These are phyloP conservation scores for Argyrosomus regius DNA, from an alignment of 2,797 vertebrate genomes.

Conservation along the genomic window DNA sequence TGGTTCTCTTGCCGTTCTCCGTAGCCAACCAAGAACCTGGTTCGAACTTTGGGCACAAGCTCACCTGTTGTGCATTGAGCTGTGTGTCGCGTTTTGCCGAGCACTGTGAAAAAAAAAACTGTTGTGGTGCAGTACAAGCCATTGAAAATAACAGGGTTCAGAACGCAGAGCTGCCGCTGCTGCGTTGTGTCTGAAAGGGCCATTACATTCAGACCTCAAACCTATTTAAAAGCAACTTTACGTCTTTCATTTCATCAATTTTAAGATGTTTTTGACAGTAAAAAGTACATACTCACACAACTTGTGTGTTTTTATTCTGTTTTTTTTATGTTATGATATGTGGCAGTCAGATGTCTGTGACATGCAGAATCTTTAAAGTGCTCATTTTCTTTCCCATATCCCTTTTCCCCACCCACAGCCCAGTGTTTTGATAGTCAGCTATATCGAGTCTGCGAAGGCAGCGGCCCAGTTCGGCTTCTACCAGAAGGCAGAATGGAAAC, in stretches of 20 bases:
- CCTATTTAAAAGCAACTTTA: not conserved
- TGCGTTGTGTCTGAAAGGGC: too few species aligned
- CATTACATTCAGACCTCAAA: not conserved
- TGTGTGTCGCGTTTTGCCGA: too few species aligned
- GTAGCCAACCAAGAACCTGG: too few species aligned
- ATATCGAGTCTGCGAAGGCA: conserved; percentile 94
- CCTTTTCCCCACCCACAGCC: conserved; percentile 84
- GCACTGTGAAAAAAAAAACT: too few species aligned
- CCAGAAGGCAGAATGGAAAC: conserved; percentile 94
- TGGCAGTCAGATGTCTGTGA: conserved; percentile 12
- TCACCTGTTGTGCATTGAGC: too few species aligned
- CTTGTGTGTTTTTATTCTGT: not conserved
- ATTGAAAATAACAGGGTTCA: too few species aligned
- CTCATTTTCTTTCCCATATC: conserved; percentile 52
- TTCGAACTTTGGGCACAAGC: too few species aligned
- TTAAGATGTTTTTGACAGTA: not conserved
- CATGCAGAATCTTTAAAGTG: conserved; percentile 27
- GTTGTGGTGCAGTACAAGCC: too few species aligned
- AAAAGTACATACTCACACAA: accelerated
- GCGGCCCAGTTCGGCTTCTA: conserved; percentile 94
- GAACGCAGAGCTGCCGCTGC: too few species aligned
- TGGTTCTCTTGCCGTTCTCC: too few species aligned
- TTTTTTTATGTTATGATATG: not conserved
- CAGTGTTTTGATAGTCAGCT: conserved; percentile 96
- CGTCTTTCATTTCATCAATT: not conserved